Percentiles rank a stretch among this genome's conserved stretches.
Conservation (phyloP, 1,140 invertebrate genomes). For the Drosophila yakuba region DNA sequence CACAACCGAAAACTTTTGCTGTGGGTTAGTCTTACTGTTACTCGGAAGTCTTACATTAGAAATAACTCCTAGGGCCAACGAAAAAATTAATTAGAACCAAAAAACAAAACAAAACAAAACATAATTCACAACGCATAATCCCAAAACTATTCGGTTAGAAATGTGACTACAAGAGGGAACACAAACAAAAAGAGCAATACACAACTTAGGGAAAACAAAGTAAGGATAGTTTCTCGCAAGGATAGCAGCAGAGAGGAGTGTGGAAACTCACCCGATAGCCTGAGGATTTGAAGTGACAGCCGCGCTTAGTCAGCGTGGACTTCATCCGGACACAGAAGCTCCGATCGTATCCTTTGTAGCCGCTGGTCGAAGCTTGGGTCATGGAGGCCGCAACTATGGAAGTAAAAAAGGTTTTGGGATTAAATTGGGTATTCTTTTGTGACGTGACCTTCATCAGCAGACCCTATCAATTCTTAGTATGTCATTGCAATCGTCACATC, state of each 20-base stretch:
- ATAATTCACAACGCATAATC: not conserved
- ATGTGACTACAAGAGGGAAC: conserved; percentile 17
- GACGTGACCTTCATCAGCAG: too few relatives aligned
- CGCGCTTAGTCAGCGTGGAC: conserved; percentile 97
- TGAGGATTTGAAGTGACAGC: conserved; percentile 98
- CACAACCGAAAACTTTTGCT: conserved; percentile 21
- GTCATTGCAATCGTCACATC: not conserved
- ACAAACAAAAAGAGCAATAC: conserved; percentile 17
- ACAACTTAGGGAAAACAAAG: not conserved
- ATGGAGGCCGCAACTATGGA: conserved; percentile 93
- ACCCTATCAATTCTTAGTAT: not conserved
- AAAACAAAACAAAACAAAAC: conserved; percentile 19
- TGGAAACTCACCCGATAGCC: conserved; percentile 95
- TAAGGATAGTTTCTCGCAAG: conserved; percentile 3
- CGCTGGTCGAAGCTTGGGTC: conserved; percentile 90
- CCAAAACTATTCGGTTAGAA: conserved; percentile 26
- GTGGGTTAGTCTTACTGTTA: conserved; percentile 56
- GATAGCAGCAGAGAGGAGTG: not conserved
- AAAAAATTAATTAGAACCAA: conserved; percentile 7
- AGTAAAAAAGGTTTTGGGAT: not conserved
- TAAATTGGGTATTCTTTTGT: not conserved
- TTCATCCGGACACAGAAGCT: conserved; percentile 99
- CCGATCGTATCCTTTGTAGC: conserved; percentile 94
- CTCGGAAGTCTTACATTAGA: conserved; percentile 5
- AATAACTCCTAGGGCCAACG: conserved; percentile 10